Base-by-base conservation (phyloP, 2,113 vertebrate genomes). In the Apus apus region DNA sequence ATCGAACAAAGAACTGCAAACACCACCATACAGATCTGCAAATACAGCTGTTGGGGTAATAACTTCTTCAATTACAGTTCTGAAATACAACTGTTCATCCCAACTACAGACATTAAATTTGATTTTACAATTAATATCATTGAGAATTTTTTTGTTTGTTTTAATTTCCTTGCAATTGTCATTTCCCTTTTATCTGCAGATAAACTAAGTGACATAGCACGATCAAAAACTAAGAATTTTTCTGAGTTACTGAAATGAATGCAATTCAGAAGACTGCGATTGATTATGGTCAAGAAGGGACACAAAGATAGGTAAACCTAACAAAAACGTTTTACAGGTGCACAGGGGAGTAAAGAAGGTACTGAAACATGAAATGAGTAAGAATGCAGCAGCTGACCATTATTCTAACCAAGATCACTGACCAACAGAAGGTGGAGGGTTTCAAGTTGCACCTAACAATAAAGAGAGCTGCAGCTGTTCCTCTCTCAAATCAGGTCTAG, bases 401-500 rank as follows among this genome's bases (percentile, higher is more conserved):
- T 32, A 34, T 4, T 54, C 11, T 1, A 6, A 48, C n/a, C 81
- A 15, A 0, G 8, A 74, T 48, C 4, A 4, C 40, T 1, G 77
- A 82, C 6, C 2, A 8, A 13, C 50, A 36, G 0, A 5, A 25
- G 5, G 70, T 34, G 82, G 12, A 50, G 50, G 64, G 94, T 82
- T 77, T 94, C 88, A 15, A 1, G 1, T 77, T 85, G 87, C 88
- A 72, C 75, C 30, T 45, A 27, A 27, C 85, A 80, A 58, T 2
- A 6, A 66, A 20, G 62, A n/a, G 50, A 48, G n/a, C 84, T 87
- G 94, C 94, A 93, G 96, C 90, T 83, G 90, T 32, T 95, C 82
- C 58, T 50, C 36, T 51, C 84, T 25, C 68, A 6, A 8, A 70
- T 77, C 90, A 90, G 85, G 81, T 87, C 85, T 65, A 30, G 51